These are phyloP conservation scores for Egretta garzetta DNA, from an alignment of 2,113 vertebrate genomes.

Conservation along the genomic window DNA sequence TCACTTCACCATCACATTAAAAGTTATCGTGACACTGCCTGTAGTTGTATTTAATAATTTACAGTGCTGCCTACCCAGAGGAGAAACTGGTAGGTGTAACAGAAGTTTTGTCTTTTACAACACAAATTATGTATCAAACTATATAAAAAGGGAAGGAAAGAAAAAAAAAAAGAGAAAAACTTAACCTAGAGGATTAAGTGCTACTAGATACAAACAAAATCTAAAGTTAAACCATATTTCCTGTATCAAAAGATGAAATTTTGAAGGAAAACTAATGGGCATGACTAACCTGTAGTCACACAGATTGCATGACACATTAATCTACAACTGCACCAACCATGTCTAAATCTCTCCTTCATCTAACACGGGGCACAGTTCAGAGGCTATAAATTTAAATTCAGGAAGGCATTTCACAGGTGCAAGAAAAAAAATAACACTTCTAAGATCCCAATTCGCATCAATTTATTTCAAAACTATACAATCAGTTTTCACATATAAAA, in stretches of 20 bases:
- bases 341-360: slow-evolving; percentile 22
- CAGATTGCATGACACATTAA: neutral
- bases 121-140: neutral
- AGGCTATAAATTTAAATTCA: slow-evolving; percentile 30
- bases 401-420: slow-evolving; percentile 11
- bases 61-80: slow-evolving; percentile 16
- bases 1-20: slow-evolving; percentile 63
- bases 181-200: slow-evolving; percentile 10
- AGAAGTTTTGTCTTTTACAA: slow-evolving; percentile 5
- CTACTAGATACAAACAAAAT: slow-evolving; percentile 5
- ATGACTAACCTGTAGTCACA: slow-evolving; percentile 35
- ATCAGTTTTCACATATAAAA: neutral
- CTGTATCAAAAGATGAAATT: slow-evolving; percentile 3
- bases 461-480: slow-evolving; percentile 12
- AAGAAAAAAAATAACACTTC: neutral
- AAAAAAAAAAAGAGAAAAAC: neutral
- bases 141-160: neutral
- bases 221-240: slow-evolving; percentile 25
- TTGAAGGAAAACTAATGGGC: slow-evolving; percentile 24
- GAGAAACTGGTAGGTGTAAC: slow-evolving; percentile 5
- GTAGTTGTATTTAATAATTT: slow-evolving; percentile 61
- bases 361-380: neutral
- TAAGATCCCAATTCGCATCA: neutral
- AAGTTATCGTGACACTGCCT: slow-evolving; percentile 60
- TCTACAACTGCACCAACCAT: slow-evolving; percentile 1